Evolutionary conservation across 2,888 invertebrate genomes (phyloP), one percentile per base, ranked within the genome.

Genomic region (Napeogenes inachia): DNA sequence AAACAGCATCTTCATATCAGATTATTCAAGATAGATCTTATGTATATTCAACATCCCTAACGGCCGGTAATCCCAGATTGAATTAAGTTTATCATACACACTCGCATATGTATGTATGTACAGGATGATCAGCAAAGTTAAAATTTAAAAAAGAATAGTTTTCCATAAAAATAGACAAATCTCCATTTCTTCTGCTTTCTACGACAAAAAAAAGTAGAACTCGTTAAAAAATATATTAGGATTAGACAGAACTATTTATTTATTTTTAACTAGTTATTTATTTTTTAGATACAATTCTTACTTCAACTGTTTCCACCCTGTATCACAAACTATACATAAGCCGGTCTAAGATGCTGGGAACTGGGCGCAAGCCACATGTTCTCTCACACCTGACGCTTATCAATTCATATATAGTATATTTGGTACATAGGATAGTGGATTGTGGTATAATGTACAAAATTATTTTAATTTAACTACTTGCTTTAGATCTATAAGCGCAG

Each of bases 41-140:
- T 68, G 64, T 66, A 63, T 69, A 69, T 69, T 66, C 65, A 68
- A 65, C 62, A 62, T 33, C 59, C 67, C 65, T 64, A 68, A 61
- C 68, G 60, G 54, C 56, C 64, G 59, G 61, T 73, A 74, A 74
- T 73, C 74, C 71, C 68, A 70, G 71, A 72, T 72, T 71, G 72
- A 71, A 73, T 73, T 71, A 72, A 71, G 60, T 67, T 67, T 60
- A 54, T 64, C 66, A 62, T 55, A 66, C 62, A 62, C 57, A 66
- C 57, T 67, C 69, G 68, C 70, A 70, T 70, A 70, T 70, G 70
- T 64, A 70, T 67, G 63, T 57, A 58, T 62, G 56, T 66, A 69
- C 69, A 71, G 69, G 57, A 0, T 68, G 71, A 46, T 62, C 5
- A 13, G 33, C 13, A 53, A 56, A 12, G 1, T 5, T 54, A 13